Conservation (phyloP, 1,140 invertebrate species). For the Belonocnema kinseyi region DNA sequence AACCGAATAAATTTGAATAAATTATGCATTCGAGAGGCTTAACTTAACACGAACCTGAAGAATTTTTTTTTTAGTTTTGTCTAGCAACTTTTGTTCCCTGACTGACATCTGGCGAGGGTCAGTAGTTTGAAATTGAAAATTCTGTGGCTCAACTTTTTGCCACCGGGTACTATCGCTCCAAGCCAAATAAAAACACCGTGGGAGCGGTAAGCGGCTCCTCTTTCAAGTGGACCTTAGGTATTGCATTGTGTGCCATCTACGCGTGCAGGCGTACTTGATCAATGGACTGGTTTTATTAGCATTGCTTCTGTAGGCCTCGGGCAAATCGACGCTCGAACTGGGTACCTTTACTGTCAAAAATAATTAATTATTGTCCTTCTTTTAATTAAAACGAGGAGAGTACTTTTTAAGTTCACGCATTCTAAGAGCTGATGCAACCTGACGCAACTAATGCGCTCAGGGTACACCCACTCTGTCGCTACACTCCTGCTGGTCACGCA, state of each 20-base stretch:
- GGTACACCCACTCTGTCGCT: too few species aligned
- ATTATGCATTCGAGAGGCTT: background rate
- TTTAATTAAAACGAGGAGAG: background rate
- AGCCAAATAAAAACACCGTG: slow-evolving; percentile 11
- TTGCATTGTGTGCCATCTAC: slow-evolving; percentile 1
- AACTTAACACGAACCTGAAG: background rate
- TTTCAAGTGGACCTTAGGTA: slow-evolving; percentile 23
- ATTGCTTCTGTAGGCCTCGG: background rate
- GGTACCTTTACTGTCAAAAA: background rate
- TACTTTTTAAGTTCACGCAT: too few species aligned
- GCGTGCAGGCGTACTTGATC: slow-evolving; percentile 20
- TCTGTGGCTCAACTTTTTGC: background rate
- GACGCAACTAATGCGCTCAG: too few species aligned
- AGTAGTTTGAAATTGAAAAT: background rate
- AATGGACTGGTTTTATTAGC: slow-evolving; percentile 13
- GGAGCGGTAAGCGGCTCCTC: slow-evolving; percentile 25
- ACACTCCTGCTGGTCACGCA: too few species aligned
- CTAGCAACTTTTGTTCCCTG: background rate
- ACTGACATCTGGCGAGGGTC: slow-evolving; percentile 19
- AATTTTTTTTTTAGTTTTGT: background rate
- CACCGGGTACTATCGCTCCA: background rate
- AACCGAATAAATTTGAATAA: slow-evolving; percentile 11
- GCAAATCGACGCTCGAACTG: background rate
- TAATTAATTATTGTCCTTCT: background rate
- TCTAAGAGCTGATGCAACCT: too few species aligned